These are phyloP conservation scores for Mirounga angustirostris DNA, from an alignment of 2,113 vertebrate genomes.

Conservation along the genomic window DNA sequence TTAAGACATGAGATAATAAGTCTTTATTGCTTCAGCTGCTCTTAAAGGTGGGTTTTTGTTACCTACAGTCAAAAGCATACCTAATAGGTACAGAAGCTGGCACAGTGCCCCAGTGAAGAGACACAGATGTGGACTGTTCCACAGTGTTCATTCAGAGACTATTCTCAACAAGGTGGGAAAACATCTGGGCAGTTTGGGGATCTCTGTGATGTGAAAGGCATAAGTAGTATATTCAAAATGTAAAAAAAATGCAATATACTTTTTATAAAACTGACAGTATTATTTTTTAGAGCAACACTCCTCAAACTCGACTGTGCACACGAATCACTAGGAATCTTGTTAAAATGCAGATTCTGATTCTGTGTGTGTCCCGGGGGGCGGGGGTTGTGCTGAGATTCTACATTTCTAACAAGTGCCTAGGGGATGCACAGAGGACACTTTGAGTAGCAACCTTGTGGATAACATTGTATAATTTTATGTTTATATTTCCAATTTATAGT, in stretches of 20 bases:
- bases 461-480: not conserved
- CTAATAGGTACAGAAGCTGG: not conserved
- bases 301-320: not conserved
- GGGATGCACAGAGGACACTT: not conserved
- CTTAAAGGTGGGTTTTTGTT: not conserved
- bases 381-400: not conserved
- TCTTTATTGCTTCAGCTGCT: not conserved
- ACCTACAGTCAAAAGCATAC: not conserved
- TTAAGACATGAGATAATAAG: not conserved
- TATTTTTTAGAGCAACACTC: not conserved
- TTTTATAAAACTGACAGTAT: not conserved
- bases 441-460: not conserved
- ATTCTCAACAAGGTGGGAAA: not conserved
- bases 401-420: not conserved
- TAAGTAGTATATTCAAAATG: not conserved
- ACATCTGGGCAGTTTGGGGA: not conserved
- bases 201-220: slow-evolving; percentile 16
- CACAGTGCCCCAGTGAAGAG: not conserved
- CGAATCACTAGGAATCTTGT: not conserved
- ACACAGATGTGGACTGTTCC: not conserved
- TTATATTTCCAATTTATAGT: not conserved
- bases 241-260: not conserved
- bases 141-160: not conserved
- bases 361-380: not conserved
- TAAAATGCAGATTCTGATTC: not conserved